Evolutionary conservation across 2,888 invertebrate genomes (phyloP), one percentile per base, ranked within the genome.

Genomic region (Troides oblongomaculatus): DNA sequence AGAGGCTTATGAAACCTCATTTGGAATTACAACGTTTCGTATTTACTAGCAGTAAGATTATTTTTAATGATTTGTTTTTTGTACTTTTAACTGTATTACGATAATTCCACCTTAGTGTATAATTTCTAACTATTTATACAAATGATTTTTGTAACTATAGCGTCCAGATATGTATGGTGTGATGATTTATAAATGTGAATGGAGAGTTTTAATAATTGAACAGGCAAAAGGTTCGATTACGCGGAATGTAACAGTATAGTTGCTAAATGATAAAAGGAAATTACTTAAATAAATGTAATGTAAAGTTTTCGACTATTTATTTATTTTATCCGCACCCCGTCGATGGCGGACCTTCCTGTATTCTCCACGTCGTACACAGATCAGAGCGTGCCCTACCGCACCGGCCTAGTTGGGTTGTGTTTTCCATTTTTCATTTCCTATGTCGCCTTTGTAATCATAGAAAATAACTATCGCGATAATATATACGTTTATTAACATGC

Each of bases 81-180:
- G 72, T 75, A 74, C 68, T 75, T 72, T 72, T 72, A 68, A 69
- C 71, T 72, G 72, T 74, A 73, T 71, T 73, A 70, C 72, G 46
- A 71, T 73, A 71, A 72, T 62, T 70, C 63, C 62, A 66, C 53
- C 66, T 66, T 66, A 66, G 60, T 39, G 71, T 68, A 65, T 72
- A 70, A 72, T 69, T 69, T 64, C 64, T 71, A 69, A 70, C 71
- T 72, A 73, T 75, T 74, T 75, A 75, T 73, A 73, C 67, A 72
- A 66, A 72, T 75, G 71, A 67, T 76, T 75, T 30, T 76, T 75
- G 75, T 76, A 77, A 76, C 72, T 73, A 73, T 73, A 72, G 70
- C 78, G 77, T 77, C 77, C 76, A 78, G 73, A 75, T 74, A 72
- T 73, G 62, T 70, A 65, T 62, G 71, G 73, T 74, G 69, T 72